Conservation (phyloP, 2,113 vertebrate species). For the western clawed frog (Xenopus tropicalis) region DNA sequence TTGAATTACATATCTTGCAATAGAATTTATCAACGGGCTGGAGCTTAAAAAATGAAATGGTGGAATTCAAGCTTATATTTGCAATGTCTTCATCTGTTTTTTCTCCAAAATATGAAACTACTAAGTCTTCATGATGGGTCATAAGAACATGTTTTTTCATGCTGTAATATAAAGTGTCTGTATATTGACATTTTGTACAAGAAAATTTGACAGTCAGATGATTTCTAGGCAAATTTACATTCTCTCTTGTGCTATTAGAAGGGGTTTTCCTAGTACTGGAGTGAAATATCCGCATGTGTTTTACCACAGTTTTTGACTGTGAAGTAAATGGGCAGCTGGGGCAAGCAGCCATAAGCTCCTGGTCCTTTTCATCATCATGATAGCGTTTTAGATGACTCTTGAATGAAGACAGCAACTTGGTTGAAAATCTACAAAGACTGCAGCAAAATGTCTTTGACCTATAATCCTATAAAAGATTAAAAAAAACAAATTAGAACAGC, state of each 20-base stretch:
- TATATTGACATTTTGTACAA: constrained; percentile 75
- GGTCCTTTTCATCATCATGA: constrained; percentile 77
- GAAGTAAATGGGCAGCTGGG: constrained; percentile 74
- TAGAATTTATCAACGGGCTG: constrained; percentile 64
- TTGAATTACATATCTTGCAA: constrained; percentile 83
- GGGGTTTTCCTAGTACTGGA: constrained; percentile 57
- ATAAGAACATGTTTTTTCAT: constrained; percentile 85
- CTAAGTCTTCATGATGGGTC: constrained; percentile 68
- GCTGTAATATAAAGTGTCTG: constrained; percentile 78
- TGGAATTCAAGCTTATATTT: background rate
- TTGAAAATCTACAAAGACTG: constrained; percentile 77
- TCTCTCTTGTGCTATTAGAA: constrained; percentile 59
- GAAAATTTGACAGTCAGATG: constrained; percentile 69
- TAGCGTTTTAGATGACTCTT: constrained; percentile 74
- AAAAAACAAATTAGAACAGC: constrained; percentile 15
- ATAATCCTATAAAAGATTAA: constrained; percentile 70
- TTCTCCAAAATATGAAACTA: constrained; percentile 74
- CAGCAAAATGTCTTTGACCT: constrained; percentile 79
- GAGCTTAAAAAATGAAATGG: constrained; percentile 30
- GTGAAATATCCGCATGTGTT: constrained; percentile 79
- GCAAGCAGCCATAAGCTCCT: constrained; percentile 74
- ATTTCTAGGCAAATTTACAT: constrained; percentile 57
- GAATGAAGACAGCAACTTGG: constrained; percentile 71
- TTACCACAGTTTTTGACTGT: constrained; percentile 67
- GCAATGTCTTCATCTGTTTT: constrained; percentile 47